A percentile compares a stretch with the other conserved stretches of the same genome.
Evolutionary conservation across 2,113 vertebrate genomes (phyloP).

Genomic region (Peromyscus leucopus): DNA sequence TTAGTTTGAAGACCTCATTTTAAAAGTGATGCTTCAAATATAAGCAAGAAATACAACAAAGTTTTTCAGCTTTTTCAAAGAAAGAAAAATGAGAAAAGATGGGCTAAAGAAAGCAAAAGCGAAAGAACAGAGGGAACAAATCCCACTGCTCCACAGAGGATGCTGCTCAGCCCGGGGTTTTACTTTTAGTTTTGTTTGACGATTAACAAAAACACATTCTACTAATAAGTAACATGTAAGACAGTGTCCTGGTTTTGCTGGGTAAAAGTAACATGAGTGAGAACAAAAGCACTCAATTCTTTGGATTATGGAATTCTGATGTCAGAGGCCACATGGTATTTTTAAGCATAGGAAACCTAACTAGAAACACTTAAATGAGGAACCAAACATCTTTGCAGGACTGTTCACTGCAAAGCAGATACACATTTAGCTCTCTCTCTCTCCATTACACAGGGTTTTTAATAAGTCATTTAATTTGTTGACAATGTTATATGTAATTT

Average conservation of each 20-base stretch:
- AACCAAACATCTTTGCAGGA: not conserved
- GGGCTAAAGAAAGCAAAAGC: too few relatives aligned
- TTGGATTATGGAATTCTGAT: not conserved
- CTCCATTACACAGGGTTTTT: not conserved
- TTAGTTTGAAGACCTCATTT: slow-evolving; percentile 25
- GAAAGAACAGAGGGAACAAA: not conserved
- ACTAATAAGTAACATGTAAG: not conserved
- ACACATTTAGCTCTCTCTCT: not conserved
- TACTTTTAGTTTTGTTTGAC: slow-evolving; percentile 28
- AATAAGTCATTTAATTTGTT: slow-evolving; percentile 36
- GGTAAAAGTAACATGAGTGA: not conserved
- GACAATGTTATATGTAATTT: slow-evolving; percentile 22
- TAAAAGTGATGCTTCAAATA: not conserved
- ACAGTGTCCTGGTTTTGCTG: not conserved
- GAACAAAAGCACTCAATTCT: not conserved
- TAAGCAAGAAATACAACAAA: not conserved
- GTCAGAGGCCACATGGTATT: not conserved
- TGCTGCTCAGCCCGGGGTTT: not conserved
- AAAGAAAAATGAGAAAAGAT: not conserved
- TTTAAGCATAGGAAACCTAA: not conserved
- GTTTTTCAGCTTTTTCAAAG: not conserved
- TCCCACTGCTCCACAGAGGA: not conserved
- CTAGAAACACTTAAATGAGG: not conserved
- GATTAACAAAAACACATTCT: slow-evolving; percentile 21
- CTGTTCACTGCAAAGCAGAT: not conserved